phyloP scores from a whole-genome alignment of 1,140 invertebrate species.

The Berghia stephanieae region DNA sequence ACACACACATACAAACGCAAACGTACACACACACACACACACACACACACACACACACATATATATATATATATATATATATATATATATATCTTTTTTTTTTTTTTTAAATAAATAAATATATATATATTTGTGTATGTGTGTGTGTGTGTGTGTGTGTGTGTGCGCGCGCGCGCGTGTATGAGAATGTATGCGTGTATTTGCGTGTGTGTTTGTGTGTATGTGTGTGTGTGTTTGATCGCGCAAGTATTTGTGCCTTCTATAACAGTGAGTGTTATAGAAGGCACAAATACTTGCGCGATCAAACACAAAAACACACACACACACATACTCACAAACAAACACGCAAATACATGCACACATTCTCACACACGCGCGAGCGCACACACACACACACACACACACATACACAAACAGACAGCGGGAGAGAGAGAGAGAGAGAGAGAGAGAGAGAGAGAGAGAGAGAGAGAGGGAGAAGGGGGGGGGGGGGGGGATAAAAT shows the following conservation, averaged over 20 bases:
- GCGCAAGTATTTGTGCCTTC: not conserved
- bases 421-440: constrained; percentile 8
- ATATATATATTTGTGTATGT: no score
- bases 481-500: not conserved
- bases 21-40: constrained; percentile 5
- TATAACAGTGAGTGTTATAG: no score
- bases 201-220: no score
- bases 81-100: no score
- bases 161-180: constrained; percentile 1
- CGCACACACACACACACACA: not conserved
- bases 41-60: constrained; percentile 14
- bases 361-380: constrained; percentile 6
- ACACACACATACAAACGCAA: not conserved
- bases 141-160: constrained; percentile 9
- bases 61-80: not conserved
- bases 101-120: not conserved
- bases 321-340: constrained; percentile 1
- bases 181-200: no score
- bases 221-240: constrained; percentile 11
- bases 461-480: not conserved
- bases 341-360: not conserved
- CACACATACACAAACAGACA: not conserved
- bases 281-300: not conserved
- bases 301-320: constrained; percentile 12
- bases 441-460: constrained; percentile 15